A percentile compares a stretch with the other conserved stretches of the same genome.
phyloP scores from a whole-genome alignment of 2,113 vertebrate species.

The Numenius arquata region DNA sequence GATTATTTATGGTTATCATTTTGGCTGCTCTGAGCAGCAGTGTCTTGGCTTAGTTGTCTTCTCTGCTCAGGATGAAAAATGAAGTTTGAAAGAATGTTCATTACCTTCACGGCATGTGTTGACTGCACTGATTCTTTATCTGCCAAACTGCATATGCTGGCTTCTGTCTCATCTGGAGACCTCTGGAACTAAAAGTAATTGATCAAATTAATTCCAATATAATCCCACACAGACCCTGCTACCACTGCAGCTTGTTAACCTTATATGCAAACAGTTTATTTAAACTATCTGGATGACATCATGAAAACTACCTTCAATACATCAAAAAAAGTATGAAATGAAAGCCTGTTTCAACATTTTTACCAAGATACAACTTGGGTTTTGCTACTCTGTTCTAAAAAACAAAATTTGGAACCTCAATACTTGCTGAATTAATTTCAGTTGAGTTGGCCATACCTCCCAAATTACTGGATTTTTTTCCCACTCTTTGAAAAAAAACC shows the following conservation, averaged over 20 bases:
- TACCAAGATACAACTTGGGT: not conserved
- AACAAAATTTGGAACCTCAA: not conserved
- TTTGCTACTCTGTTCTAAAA: not conserved
- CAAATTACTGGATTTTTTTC: not conserved
- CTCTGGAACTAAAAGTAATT: constrained; percentile 76
- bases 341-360: constrained; percentile 47
- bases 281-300: constrained; percentile 74
- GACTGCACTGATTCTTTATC: constrained; percentile 80
- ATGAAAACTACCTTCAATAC: constrained; percentile 64
- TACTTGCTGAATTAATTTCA: not conserved
- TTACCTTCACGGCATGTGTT: constrained; percentile 77
- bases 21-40: constrained; percentile 61
- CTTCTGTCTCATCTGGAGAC: constrained; percentile 80
- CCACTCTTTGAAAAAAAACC: not conserved
- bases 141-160: constrained; percentile 77
- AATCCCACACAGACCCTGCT: constrained; percentile 67
- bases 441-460: not conserved
- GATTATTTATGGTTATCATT: constrained; percentile 72
- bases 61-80: constrained; percentile 77
- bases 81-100: constrained; percentile 81
- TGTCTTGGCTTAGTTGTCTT: constrained; percentile 71
- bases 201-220: constrained; percentile 78
- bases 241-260: constrained; percentile 72
- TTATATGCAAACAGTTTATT: constrained; percentile 74
- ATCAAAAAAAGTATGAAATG: constrained; percentile 59